phyloP scores from a whole-genome alignment of 1,140 invertebrate species.

The Heliothis virescens region DNA sequence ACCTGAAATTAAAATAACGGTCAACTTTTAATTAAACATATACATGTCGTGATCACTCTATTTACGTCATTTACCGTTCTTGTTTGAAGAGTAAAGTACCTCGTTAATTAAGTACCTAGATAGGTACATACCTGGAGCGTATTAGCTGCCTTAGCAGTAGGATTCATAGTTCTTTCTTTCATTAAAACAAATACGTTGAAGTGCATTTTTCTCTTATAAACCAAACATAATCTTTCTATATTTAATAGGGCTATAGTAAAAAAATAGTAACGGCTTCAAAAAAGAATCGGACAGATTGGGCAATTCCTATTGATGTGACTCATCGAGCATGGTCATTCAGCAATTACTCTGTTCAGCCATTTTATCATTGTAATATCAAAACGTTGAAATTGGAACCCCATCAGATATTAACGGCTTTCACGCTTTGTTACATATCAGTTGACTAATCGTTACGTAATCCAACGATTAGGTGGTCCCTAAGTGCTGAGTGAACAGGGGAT shows the following conservation, averaged over 20 bases:
- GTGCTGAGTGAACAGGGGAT: slow-evolving; percentile 34
- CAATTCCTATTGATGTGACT: neutral
- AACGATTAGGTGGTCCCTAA: slow-evolving; percentile 41
- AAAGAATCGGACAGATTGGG: neutral
- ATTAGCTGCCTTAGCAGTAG: no score
- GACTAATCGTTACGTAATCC: slow-evolving; percentile 64
- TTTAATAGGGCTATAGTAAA: neutral
- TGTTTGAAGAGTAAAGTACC: slow-evolving; percentile 24
- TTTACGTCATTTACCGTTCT: slow-evolving; percentile 14
- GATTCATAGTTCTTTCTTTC: no score
- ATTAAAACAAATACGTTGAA: no score
- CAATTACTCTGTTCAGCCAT: neutral
- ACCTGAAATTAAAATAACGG: slow-evolving; percentile 87
- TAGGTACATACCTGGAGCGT: neutral
- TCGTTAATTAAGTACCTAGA: neutral
- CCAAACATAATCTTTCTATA: no score
- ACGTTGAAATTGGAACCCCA: neutral
- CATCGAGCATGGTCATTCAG: slow-evolving; percentile 11
- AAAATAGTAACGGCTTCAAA: neutral
- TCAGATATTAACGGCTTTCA: slow-evolving; percentile 30
- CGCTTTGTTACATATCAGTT: slow-evolving; percentile 48
- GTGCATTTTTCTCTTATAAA: no score
- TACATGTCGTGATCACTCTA: slow-evolving; percentile 3
- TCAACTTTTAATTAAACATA: slow-evolving; percentile 38
- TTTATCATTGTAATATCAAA: neutral